Base-by-base conservation (phyloP, 2,113 vertebrate genomes). In the Paracanthobrama guichenoti region DNA sequence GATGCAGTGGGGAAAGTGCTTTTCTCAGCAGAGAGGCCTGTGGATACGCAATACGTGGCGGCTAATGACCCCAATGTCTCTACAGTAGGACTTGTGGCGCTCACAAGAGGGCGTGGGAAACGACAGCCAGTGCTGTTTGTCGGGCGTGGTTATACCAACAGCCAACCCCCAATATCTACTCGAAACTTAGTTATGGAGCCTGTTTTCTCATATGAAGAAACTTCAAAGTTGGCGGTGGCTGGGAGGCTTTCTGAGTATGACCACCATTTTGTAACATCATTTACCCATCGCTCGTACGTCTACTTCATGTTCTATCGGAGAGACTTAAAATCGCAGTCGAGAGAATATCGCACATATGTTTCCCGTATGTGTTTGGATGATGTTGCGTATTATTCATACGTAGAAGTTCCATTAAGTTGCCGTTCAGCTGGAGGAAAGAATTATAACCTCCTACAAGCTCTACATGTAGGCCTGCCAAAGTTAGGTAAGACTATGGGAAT, bases 251-350 rank as follows among this genome's bases (percentile, higher is more conserved):
- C 97, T 0, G 98, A 98, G 86, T 99, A 99, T 10, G 97, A 97
- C 94, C 98, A 99, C 87, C 97, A 99, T 87, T 99, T 99, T 26
- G 95, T 99, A 28, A 93, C 96, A 0, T 95, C 97, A 1, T 99
- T 99, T 2, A 93, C 94, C 3, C 96, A 92, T 0, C 94, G 92
- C 12, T 92, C 95, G 0, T 97, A 95, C 0, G 96, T 98, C 59
- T 99, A 99, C 92, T 99, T 99, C 92, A 91, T 99, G 0, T 99
- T 99, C 90, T 96, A 98, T 90, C 94, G 98, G 0, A 93, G 97
- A 10, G 97, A 99, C 91, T 93, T 99, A 4, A 97, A 96, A 90
- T 97, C 96, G 0, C 94, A 94, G 0, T 97, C 96, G 0, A 92
- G 97, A 0, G 96, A 97, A 84, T 99, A 98, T 87, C 95, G 94